Evolutionary conservation across 2,113 vertebrate species (phyloP).

Genomic region (Campylorhamphus procurvoides): DNA sequence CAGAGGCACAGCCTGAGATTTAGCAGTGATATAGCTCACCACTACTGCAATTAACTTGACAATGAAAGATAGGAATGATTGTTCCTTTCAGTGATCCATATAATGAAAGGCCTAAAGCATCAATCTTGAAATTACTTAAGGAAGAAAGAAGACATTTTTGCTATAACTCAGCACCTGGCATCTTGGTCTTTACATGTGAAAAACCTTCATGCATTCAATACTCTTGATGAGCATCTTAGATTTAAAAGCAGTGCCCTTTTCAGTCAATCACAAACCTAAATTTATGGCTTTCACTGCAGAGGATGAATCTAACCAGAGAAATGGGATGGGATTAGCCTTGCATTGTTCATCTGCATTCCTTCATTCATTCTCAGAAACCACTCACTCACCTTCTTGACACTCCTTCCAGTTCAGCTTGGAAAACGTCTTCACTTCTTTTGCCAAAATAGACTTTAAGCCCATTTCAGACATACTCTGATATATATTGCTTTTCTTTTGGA

Average conservation of each 20-base stretch:
- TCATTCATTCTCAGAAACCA: not conserved
- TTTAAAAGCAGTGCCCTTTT: conserved; percentile 35
- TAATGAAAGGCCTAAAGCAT: not conserved
- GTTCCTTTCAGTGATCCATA: not conserved
- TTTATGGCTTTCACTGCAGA: not conserved
- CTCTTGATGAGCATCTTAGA: not conserved
- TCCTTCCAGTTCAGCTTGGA: not conserved
- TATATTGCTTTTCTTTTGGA: not conserved
- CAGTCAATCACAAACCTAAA: conserved; percentile 5
- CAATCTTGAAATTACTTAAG: not conserved
- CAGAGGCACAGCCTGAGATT: not conserved
- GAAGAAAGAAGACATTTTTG: not conserved
- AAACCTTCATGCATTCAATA: not conserved
- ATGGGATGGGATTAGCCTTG: not conserved
- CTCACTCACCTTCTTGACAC: not conserved
- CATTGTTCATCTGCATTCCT: not conserved
- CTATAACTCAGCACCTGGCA: not conserved
- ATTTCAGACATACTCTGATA: not conserved
- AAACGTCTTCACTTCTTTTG: conserved; percentile 26
- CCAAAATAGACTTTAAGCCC: not conserved
- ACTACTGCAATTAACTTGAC: not conserved
- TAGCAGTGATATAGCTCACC: not conserved
- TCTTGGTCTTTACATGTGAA: not conserved
- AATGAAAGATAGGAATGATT: not conserved
- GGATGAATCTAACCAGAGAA: not conserved